A percentile compares a stretch with the other conserved stretches of the same genome.
Conservation (phyloP, 2,113 vertebrate species). For the Chionodraco myersi region DNA sequence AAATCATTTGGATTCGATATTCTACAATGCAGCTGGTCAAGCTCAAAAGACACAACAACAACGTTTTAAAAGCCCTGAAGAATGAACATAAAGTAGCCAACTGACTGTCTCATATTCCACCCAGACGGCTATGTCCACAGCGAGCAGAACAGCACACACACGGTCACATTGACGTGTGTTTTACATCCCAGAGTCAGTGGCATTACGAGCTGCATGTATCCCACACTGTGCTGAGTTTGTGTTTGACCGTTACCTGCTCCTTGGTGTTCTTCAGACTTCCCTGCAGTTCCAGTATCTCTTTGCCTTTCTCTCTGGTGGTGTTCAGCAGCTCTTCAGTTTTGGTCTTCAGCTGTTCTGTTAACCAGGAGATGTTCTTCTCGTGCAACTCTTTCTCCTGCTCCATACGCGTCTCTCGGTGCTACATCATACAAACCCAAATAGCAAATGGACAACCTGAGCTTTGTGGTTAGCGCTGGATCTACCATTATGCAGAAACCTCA, state of each 20-base stretch:
- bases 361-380: conserved; percentile 90
- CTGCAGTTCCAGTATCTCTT: conserved; percentile 91
- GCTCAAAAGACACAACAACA: too few relatives aligned
- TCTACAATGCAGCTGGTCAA: too few relatives aligned
- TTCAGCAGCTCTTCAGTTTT: conserved; percentile 94
- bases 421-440: conserved; percentile 14
- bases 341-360: conserved; percentile 89
- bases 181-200: too few relatives aligned
- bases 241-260: conserved; percentile 86
- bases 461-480: background rate
- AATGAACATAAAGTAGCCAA: too few relatives aligned
- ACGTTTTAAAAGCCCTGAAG: too few relatives aligned
- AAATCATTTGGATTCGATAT: too few relatives aligned
- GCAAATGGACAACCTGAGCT: background rate
- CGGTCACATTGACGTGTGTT: too few relatives aligned
- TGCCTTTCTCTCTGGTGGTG: conserved; percentile 90
- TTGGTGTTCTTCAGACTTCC: conserved; percentile 89
- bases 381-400: conserved; percentile 95
- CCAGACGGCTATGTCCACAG: too few relatives aligned
- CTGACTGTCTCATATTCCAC: too few relatives aligned
- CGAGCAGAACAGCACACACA: too few relatives aligned
- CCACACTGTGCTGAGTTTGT: background rate
- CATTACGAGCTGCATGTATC: background rate
- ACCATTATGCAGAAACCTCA: too few relatives aligned
- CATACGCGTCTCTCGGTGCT: conserved; percentile 94